These are phyloP conservation scores for Malurus cyaneus DNA, from an alignment of 2,113 vertebrate species.

Conservation along the genomic window DNA sequence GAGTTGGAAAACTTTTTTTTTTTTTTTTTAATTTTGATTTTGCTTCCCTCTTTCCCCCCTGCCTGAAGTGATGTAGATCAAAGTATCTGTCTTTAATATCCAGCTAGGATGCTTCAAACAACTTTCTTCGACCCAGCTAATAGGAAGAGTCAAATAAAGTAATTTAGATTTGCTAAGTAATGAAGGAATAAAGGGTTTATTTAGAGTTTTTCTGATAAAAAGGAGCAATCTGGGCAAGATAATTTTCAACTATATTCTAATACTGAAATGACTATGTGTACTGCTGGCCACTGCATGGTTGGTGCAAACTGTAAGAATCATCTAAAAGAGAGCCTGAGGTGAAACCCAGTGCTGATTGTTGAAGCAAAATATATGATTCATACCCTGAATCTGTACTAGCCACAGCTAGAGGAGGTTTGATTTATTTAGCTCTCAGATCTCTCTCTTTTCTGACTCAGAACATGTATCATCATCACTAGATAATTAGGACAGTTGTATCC, in stretches of 20 bases:
- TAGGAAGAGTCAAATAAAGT: not conserved
- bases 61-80: not conserved
- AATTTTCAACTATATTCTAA: not conserved
- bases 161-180: not conserved
- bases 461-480: conserved; percentile 28
- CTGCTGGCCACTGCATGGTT: not conserved
- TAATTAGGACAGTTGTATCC: conserved; percentile 26
- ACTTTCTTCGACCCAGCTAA: not conserved
- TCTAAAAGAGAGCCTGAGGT: not conserved
- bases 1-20: not conserved
- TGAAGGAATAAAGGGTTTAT: not conserved
- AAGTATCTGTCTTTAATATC: not conserved
- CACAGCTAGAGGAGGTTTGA: not conserved
- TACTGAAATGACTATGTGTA: not conserved
- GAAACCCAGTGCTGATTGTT: not conserved
- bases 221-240: not conserved
- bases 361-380: conserved; percentile 1
- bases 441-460: conserved; percentile 10
- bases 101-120: not conserved
- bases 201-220: not conserved
- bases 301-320: not conserved
- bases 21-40: not conserved
- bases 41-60: accelerated
- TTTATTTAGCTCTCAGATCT: conserved; percentile 33
- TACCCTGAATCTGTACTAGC: not conserved